Conservation (phyloP, 2,113 vertebrate species). For the Gobiocypris rarus region DNA sequence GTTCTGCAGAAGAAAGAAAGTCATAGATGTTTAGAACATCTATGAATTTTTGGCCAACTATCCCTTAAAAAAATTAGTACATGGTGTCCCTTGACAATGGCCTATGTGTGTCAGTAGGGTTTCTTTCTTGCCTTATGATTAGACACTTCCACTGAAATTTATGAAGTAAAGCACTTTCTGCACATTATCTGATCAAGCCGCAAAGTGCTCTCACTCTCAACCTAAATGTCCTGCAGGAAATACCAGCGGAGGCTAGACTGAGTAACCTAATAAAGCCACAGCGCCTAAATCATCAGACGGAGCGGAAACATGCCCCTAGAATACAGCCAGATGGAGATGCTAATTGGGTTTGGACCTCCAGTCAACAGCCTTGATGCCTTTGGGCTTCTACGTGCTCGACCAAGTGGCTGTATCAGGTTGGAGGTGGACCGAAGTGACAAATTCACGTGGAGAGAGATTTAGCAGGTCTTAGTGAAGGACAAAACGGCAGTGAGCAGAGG, state of each 20-base stretch:
- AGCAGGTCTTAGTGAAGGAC: not conserved
- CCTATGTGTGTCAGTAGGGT: not conserved
- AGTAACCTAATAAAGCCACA: slow-evolving; percentile 93
- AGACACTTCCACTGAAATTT: slow-evolving; percentile 63
- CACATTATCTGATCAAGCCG: slow-evolving; percentile 87
- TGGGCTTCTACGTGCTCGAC: slow-evolving; percentile 86
- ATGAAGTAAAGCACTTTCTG: slow-evolving; percentile 81
- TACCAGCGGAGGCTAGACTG: slow-evolving; percentile 90
- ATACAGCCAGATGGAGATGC: slow-evolving; percentile 91
- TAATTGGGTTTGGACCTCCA: slow-evolving; percentile 95
- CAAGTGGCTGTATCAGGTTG: slow-evolving; percentile 83
- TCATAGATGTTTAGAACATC: not conserved
- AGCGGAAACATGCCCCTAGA: slow-evolving; percentile 88
- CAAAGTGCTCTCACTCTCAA: slow-evolving; percentile 88
- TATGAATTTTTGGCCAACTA: too few relatives aligned
- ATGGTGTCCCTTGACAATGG: not conserved
- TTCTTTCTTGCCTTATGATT: slow-evolving; percentile 38
- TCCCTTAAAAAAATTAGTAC: not conserved
- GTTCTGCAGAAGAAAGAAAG: not conserved
- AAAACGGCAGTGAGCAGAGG: slow-evolving; percentile 18
- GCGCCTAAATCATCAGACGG: slow-evolving; percentile 87
- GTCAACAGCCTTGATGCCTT: slow-evolving; percentile 82
- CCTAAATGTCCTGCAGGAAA: slow-evolving; percentile 92
- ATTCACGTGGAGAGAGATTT: slow-evolving; percentile 65
- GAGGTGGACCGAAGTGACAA: slow-evolving; percentile 79